Evolutionary conservation across 2,888 invertebrate genomes (phyloP).

Genomic region (Sinelater perroti): DNA sequence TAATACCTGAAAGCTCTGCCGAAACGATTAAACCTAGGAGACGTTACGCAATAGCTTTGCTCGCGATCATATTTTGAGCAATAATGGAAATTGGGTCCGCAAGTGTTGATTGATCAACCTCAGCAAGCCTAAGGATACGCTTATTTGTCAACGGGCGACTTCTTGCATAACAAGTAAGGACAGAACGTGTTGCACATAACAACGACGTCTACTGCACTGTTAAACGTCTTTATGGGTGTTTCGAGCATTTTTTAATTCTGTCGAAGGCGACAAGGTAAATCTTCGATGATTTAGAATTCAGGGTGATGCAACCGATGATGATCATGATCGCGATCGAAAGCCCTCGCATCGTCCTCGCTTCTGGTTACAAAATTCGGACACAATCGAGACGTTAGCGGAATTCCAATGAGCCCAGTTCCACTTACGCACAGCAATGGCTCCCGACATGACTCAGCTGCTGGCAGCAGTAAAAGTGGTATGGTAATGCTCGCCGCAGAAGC

Average conservation of each 20-base stretch:
- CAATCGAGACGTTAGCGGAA: conserved; percentile 21
- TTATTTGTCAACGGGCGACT: background rate
- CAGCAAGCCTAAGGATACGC: background rate
- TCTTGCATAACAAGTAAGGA: conserved; percentile 9
- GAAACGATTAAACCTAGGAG: conserved; percentile 26
- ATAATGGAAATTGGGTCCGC: background rate
- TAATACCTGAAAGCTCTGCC: too few relatives aligned
- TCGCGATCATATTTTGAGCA: conserved; percentile 7
- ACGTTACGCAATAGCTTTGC: conserved; percentile 24
- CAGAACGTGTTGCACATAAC: background rate
- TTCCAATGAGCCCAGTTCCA: conserved; percentile 30
- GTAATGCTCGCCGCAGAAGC: conserved; percentile 3
- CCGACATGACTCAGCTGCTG: conserved; percentile 24
- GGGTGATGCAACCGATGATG: too few relatives aligned
- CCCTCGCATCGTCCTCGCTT: conserved; percentile 15
- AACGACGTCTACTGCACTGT: conserved; percentile 2
- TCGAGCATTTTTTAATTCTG: too few relatives aligned
- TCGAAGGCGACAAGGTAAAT: too few relatives aligned
- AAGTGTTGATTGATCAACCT: conserved; percentile 2
- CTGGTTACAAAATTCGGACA: conserved; percentile 31
- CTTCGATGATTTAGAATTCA: too few relatives aligned
- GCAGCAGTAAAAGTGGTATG: conserved; percentile 14
- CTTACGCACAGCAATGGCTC: conserved; percentile 24
- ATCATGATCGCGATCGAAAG: conserved; percentile 22
- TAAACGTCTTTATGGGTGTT: too few relatives aligned